Evolutionary conservation across 2,888 invertebrate species (phyloP).

Genomic region (Trachelus troglodyta): DNA sequence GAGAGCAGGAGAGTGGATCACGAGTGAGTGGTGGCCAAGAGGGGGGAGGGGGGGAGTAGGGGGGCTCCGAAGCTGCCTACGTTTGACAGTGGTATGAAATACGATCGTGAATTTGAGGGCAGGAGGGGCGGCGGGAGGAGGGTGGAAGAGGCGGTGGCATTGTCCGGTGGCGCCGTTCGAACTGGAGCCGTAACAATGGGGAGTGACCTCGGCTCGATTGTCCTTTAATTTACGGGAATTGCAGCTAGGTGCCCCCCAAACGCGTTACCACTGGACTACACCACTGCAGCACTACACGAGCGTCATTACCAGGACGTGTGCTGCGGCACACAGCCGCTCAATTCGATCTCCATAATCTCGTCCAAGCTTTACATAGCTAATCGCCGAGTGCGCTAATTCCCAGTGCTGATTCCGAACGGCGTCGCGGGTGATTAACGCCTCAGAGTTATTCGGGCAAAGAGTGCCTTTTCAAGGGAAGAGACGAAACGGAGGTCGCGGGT

Average conservation of each 20-base stretch:
- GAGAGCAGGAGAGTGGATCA: background rate
- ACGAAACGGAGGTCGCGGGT: no score
- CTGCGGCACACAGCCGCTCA: slow-evolving; percentile 28
- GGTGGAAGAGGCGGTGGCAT: slow-evolving; percentile 27
- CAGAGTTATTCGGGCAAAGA: background rate
- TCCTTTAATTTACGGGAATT: slow-evolving; percentile 62
- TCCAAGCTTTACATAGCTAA: slow-evolving; percentile 48
- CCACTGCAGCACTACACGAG: slow-evolving; percentile 10
- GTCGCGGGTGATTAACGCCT: slow-evolving; percentile 35
- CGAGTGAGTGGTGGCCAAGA: background rate
- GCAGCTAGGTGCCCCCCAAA: slow-evolving; percentile 30
- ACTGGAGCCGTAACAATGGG: slow-evolving; percentile 51
- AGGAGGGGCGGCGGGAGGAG: background rate
- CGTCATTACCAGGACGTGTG: slow-evolving; percentile 13
- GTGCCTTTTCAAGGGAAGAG: no score
- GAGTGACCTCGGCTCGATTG: slow-evolving; percentile 58
- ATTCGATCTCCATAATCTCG: slow-evolving; percentile 55
- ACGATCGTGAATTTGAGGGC: slow-evolving; percentile 43
- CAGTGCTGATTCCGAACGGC: slow-evolving; percentile 39
- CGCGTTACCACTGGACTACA: slow-evolving; percentile 22
- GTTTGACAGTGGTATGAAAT: slow-evolving; percentile 58
- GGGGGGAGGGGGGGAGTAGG: slow-evolving; percentile 1
- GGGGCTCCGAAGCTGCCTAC: slow-evolving; percentile 9
- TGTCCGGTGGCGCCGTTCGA: slow-evolving; percentile 48
- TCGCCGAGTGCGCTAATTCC: slow-evolving; percentile 37